These are phyloP conservation scores for Clinocottus analis DNA, from an alignment of 2,113 vertebrate species.

Conservation along the genomic window DNA sequence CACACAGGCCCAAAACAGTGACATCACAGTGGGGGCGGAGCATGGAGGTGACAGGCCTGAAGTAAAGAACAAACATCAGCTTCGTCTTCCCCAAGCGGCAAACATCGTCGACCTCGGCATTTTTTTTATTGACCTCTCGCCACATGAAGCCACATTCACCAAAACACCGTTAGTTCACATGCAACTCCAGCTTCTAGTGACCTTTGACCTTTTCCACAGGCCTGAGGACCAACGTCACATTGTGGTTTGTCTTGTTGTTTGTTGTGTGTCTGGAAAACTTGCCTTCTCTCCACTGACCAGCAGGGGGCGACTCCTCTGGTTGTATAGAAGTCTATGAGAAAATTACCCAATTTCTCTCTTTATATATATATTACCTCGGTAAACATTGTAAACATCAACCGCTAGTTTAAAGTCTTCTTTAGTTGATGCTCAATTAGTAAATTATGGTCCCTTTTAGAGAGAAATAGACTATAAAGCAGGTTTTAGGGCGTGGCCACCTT, in stretches of 20 bases:
- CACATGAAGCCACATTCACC: slow-evolving; percentile 28
- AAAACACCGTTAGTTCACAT: neutral
- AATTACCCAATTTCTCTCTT: neutral
- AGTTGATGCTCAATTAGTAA: too few species aligned
- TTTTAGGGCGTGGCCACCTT: too few species aligned
- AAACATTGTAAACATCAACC: neutral
- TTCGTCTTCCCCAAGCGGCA: slow-evolving; percentile 11
- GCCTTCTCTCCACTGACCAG: too few species aligned
- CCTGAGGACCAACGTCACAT: neutral
- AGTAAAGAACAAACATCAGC: slow-evolving; percentile 12
- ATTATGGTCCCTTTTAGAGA: too few species aligned
- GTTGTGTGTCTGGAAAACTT: too few species aligned
- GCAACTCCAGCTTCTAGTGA: neutral
- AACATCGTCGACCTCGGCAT: neutral
- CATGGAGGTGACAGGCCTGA: slow-evolving; percentile 4
- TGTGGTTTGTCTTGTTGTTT: neutral
- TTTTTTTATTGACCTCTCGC: neutral
- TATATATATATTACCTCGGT: neutral
- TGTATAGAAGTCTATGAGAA: neutral
- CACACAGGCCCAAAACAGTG: neutral
- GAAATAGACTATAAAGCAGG: too few species aligned
- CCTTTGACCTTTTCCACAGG: neutral
- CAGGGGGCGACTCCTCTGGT: neutral
- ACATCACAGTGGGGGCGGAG: slow-evolving; percentile 16
- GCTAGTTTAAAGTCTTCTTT: too few species aligned